These are phyloP conservation scores for Ceratina calcarata DNA, from an alignment of 1,140 invertebrate species.

Conservation along the genomic window DNA sequence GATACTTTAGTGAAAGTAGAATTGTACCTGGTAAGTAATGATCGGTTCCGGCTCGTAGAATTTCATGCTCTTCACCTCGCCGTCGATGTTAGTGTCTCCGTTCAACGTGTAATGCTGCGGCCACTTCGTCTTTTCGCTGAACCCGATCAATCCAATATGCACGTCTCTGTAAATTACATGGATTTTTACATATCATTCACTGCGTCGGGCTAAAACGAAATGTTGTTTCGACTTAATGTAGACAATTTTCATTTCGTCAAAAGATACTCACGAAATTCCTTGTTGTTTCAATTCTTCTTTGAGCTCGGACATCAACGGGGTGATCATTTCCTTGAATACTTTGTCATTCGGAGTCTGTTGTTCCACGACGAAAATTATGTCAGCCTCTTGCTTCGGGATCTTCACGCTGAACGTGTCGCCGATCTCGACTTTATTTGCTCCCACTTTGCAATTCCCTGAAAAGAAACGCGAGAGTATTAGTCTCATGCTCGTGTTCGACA, in stretches of 20 bases:
- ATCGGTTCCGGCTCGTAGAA: slow-evolving; percentile 67
- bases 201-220: neutral
- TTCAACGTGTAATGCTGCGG: slow-evolving; percentile 82
- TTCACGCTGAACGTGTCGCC: slow-evolving; percentile 85
- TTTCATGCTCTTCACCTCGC: slow-evolving; percentile 80
- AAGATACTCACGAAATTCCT: slow-evolving; percentile 82
- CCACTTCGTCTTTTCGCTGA: slow-evolving; percentile 80
- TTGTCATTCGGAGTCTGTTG: slow-evolving; percentile 78
- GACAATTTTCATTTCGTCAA: neutral
- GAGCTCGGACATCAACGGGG: slow-evolving; percentile 75
- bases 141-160: slow-evolving; percentile 82
- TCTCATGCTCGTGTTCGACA: neutral
- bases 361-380: slow-evolving; percentile 88
- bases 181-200: neutral
- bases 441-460: slow-evolving; percentile 82
- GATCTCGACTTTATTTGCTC: slow-evolving; percentile 78
- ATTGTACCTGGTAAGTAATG: slow-evolving; percentile 67
- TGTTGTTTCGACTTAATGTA: neutral
- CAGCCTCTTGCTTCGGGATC: slow-evolving; percentile 85
- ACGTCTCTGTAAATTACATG: slow-evolving; percentile 78
- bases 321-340: slow-evolving; percentile 78
- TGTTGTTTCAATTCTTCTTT: slow-evolving; percentile 80
- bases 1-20: too few relatives aligned
- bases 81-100: slow-evolving; percentile 81
- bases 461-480: slow-evolving; percentile 1